Percentiles rank a stretch among this genome's conserved stretches.
Evolutionary conservation across 2,888 invertebrate genomes (phyloP).

Genomic region (Corbicula japonica): DNA sequence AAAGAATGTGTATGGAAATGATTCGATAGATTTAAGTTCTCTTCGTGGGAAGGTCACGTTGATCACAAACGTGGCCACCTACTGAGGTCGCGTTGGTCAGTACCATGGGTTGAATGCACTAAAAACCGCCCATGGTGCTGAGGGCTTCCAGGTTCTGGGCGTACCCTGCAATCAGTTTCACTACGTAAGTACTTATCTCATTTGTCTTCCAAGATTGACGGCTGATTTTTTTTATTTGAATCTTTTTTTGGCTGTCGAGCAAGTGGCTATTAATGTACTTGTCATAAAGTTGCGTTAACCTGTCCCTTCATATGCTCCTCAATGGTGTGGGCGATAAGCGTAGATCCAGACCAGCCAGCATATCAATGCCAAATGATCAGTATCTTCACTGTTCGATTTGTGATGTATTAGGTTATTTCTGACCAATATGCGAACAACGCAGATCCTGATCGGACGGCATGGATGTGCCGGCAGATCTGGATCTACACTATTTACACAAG

Average conservation of each 20-base stretch:
- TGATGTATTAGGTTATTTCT: too few relatives aligned
- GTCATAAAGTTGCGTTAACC: too few relatives aligned
- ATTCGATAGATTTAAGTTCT: constrained; percentile 48
- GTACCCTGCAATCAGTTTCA: constrained; percentile 87
- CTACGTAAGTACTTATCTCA: constrained; percentile 68
- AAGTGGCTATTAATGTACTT: too few relatives aligned
- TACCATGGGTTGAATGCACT: constrained; percentile 87
- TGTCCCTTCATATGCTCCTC: too few relatives aligned
- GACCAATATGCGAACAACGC: too few relatives aligned
- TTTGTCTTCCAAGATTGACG: background rate
- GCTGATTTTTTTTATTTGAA: background rate
- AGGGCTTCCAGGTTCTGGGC: constrained; percentile 85
- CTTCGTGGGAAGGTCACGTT: constrained; percentile 78
- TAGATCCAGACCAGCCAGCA: background rate
- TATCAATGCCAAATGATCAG: background rate
- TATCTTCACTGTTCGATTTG: too few relatives aligned
- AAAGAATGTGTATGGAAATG: constrained; percentile 39
- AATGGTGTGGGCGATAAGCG: too few relatives aligned
- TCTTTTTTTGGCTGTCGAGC: too few relatives aligned
- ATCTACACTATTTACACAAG: too few relatives aligned
- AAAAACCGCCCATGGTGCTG: constrained; percentile 81
- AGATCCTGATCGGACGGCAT: too few relatives aligned
- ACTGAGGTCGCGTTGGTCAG: constrained; percentile 87
- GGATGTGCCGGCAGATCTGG: too few relatives aligned
- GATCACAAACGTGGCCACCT: constrained; percentile 87